Evolutionary conservation across 2,888 invertebrate genomes (phyloP).

Genomic region (Polymixis lichenea): DNA sequence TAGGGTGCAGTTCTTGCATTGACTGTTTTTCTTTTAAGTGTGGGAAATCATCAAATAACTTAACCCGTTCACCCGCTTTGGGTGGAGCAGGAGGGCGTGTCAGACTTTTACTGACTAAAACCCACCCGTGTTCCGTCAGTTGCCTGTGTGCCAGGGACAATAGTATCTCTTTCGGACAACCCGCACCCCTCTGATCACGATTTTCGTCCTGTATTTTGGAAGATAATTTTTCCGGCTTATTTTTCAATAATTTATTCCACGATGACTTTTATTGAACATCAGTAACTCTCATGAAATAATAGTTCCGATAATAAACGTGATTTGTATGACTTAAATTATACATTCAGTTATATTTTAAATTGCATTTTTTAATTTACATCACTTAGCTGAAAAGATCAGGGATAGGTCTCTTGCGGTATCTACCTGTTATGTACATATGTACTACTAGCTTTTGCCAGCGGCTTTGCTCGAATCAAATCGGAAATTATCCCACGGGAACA

Average conservation of each 20-base stretch:
- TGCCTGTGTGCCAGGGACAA: too few relatives aligned
- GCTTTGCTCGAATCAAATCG: too few relatives aligned
- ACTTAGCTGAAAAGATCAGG: constrained; percentile 29
- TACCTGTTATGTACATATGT: not conserved
- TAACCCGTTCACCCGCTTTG: too few relatives aligned
- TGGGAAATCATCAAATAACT: too few relatives aligned
- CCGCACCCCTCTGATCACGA: too few relatives aligned
- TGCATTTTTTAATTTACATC: constrained; percentile 31
- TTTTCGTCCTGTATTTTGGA: not conserved
- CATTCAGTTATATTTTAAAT: constrained; percentile 18
- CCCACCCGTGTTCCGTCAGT: too few relatives aligned
- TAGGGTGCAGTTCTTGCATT: not conserved
- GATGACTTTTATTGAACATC: constrained; percentile 18
- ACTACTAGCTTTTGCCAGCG: not conserved
- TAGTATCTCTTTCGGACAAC: too few relatives aligned
- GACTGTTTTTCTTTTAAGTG: too few relatives aligned
- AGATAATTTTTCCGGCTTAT: not conserved
- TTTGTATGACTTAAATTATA: constrained; percentile 47
- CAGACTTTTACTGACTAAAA: too few relatives aligned
- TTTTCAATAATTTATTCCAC: constrained; percentile 12
- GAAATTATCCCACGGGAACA: too few relatives aligned
- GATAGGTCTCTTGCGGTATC: not conserved
- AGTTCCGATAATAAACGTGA: constrained; percentile 32
- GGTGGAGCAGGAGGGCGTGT: too few relatives aligned
- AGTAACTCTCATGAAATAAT: constrained; percentile 19